Evolutionary conservation across 2,113 vertebrate species (phyloP).

Genomic region (Rhabdornis inornatus): DNA sequence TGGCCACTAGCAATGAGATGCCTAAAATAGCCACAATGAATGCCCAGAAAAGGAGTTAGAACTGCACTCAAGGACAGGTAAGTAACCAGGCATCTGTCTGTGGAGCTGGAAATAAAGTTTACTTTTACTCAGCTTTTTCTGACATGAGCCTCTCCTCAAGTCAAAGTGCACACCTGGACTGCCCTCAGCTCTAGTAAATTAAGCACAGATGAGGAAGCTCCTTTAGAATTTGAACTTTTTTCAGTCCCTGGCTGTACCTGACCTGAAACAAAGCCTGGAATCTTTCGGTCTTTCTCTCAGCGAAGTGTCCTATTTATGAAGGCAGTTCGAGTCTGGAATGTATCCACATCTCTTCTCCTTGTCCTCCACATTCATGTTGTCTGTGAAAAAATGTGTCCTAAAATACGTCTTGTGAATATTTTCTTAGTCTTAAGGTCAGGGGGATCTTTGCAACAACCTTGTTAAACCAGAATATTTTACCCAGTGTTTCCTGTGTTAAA

Average conservation of each 20-base stretch:
- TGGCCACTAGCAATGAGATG: not conserved
- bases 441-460: not conserved
- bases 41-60: not conserved
- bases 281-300: not conserved
- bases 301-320: not conserved
- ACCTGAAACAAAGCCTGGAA: not conserved
- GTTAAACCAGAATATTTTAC: not conserved
- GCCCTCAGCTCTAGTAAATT: not conserved
- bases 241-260: not conserved
- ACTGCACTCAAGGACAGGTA: not conserved
- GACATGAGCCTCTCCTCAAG: not conserved
- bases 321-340: accelerated
- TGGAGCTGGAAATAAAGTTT: not conserved
- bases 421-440: not conserved
- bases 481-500: not conserved
- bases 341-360: not conserved
- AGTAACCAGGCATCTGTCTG: not conserved
- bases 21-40: not conserved
- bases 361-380: not conserved
- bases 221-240: not conserved
- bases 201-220: accelerated
- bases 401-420: not conserved
- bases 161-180: too few species aligned
- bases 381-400: not conserved
- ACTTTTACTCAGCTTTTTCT: not conserved